Evolutionary conservation across 1,140 invertebrate species (phyloP).

Genomic region (Chironomus striatipennis): DNA sequence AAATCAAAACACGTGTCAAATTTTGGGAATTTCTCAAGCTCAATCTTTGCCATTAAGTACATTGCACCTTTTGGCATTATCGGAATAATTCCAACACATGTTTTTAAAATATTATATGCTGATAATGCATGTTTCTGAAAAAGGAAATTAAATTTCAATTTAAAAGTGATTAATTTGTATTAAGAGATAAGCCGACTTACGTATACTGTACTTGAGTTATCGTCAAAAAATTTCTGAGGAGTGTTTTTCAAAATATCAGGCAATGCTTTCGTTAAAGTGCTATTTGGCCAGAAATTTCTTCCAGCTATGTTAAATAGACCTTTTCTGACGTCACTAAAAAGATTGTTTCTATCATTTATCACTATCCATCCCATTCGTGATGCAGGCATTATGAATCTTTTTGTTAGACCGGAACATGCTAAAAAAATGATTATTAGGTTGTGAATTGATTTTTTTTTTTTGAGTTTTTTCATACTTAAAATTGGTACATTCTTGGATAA

Average conservation of each 20-base stretch:
- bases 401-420: constrained; percentile 82
- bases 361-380: constrained; percentile 94
- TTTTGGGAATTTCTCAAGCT: constrained; percentile 70
- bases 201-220: background rate
- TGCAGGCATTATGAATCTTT: constrained; percentile 85
- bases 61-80: constrained; percentile 94
- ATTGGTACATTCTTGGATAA: constrained; percentile 60
- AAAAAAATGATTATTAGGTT: constrained; percentile 37
- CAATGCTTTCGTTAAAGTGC: constrained; percentile 80
- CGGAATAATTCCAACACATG: constrained; percentile 65
- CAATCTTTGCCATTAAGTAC: constrained; percentile 95
- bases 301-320: constrained; percentile 66
- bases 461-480: too few species aligned
- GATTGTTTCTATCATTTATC: constrained; percentile 72
- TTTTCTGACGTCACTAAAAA: constrained; percentile 56
- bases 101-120: background rate
- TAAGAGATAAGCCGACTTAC: background rate
- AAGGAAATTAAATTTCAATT: background rate
- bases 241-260: constrained; percentile 57
- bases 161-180: too few species aligned
- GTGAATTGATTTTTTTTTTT: too few species aligned
- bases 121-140: background rate
- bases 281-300: constrained; percentile 78
- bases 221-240: background rate
- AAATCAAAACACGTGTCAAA: constrained; percentile 82